Evolutionary conservation across 2,113 vertebrate genomes (phyloP).

Genomic region (Apteryx owenii): DNA sequence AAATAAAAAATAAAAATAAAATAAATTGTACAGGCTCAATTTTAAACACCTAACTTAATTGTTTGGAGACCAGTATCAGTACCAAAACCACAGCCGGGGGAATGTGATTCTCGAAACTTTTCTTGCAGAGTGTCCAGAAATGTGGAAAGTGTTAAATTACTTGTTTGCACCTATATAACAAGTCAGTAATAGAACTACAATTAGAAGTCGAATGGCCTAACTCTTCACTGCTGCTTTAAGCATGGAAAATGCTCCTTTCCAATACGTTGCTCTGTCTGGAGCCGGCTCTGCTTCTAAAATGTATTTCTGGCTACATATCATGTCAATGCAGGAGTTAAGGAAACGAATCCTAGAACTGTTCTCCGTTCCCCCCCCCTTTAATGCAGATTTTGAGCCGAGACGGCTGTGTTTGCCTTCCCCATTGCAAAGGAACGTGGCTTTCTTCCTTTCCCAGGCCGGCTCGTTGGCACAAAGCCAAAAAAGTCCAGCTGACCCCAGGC

Average conservation of each 20-base stretch:
- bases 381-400: constrained; percentile 56
- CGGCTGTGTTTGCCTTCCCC: background rate
- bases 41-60: background rate
- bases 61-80: background rate
- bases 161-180: background rate
- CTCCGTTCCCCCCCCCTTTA: constrained; percentile 47
- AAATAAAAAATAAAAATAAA: too few species aligned
- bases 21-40: background rate
- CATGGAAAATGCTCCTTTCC: constrained; percentile 26
- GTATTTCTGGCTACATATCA: constrained; percentile 67
- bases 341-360: constrained; percentile 41
- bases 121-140: background rate
- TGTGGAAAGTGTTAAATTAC: background rate
- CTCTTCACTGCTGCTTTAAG: background rate
- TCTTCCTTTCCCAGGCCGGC: constrained; percentile 82
- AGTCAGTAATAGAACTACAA: background rate
- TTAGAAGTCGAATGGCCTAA: background rate
- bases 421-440: background rate
- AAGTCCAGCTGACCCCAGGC: constrained; percentile 94
- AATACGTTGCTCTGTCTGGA: background rate
- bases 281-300: constrained; percentile 60
- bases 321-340: constrained; percentile 64
- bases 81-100: background rate
- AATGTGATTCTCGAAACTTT: background rate
- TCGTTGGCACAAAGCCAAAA: constrained; percentile 99